Base-by-base conservation (phyloP, 2,888 invertebrate genomes). In the Gandaritis pyraliata region DNA sequence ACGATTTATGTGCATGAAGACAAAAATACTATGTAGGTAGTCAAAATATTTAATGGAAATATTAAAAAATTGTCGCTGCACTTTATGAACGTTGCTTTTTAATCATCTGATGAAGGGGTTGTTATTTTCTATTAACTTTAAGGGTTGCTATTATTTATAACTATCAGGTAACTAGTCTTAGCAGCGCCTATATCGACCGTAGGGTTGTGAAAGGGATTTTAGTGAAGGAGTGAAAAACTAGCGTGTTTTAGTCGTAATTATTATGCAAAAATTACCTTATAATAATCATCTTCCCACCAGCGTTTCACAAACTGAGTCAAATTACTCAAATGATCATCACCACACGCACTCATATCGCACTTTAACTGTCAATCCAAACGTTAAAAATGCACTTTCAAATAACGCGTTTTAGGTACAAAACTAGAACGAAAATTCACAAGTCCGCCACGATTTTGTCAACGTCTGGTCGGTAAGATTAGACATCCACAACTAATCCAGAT, bases 261-360 rank as follows among this genome's bases (percentile, higher is more conserved):
- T 10, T 43, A 16, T 16, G 33, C 3, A 55, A 55, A 49, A 79
- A 77, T 15, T 75, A 88, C 88, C 88, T 87, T 77, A 38, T 67
- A 49, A 72, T 83, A 81, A 69, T 78, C 83, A 49, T 88, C 85
- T 72, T 88, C 85, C 88, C 88, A 89, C 89, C 89, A 90, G 1
- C 88, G 79, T 66, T 85, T 86, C 7, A 88, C 86, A 65, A 88
- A 90, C 68, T 78, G 80, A 13, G 80, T 77, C 56, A 90, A 70
- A 70, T 85, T 84, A 15, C 68, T 72, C 71, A 90, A 76, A 75
- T 80, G 80, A 58, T 76, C 78, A 15, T 83, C 82, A 66, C 70
- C 70, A 38, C 72, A 70, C 29, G 79, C 81, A 74, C 77, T 77
- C 81, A 81, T 80, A 11, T 54, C 67, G 16, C n/a, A 72, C 59